These are phyloP conservation scores for Drosophila mayaguana DNA, from an alignment of 2,888 invertebrate species.

Conservation along the genomic window DNA sequence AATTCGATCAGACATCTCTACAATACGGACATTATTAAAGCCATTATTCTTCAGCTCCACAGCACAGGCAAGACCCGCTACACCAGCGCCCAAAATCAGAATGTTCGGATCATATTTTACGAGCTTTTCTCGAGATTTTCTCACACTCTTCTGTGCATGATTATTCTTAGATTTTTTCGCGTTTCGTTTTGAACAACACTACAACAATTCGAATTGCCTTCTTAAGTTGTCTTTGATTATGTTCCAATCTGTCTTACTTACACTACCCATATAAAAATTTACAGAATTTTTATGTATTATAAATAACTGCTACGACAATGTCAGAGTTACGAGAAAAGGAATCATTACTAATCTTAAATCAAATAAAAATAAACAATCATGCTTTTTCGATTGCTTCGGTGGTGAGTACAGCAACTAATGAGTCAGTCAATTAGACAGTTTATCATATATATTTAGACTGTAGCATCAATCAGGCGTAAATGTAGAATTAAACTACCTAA, in stretches of 20 bases:
- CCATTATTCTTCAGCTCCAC: slow-evolving; percentile 82
- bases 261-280: slow-evolving; percentile 40
- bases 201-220: not conserved
- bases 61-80: slow-evolving; percentile 82
- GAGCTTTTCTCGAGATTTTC: too few relatives aligned
- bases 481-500: too few relatives aligned
- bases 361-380: not conserved
- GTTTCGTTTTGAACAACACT: not conserved
- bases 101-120: slow-evolving; percentile 54
- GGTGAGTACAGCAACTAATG: not conserved
- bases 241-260: slow-evolving; percentile 22
- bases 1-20: slow-evolving; percentile 88
- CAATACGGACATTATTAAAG: slow-evolving; percentile 85
- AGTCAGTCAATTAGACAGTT: not conserved
- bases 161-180: slow-evolving; percentile 7
- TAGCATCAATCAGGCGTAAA: not conserved
- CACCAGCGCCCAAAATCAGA: slow-evolving; percentile 81
- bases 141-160: not conserved
- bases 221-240: too few relatives aligned
- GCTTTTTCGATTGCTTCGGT: not conserved
- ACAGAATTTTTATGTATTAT: not conserved
- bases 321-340: not conserved
- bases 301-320: not conserved
- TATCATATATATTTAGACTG: not conserved
- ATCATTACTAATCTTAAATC: not conserved